Evolutionary conservation across 1,140 invertebrate species (phyloP).

Genomic region (Eulimnadia texana): DNA sequence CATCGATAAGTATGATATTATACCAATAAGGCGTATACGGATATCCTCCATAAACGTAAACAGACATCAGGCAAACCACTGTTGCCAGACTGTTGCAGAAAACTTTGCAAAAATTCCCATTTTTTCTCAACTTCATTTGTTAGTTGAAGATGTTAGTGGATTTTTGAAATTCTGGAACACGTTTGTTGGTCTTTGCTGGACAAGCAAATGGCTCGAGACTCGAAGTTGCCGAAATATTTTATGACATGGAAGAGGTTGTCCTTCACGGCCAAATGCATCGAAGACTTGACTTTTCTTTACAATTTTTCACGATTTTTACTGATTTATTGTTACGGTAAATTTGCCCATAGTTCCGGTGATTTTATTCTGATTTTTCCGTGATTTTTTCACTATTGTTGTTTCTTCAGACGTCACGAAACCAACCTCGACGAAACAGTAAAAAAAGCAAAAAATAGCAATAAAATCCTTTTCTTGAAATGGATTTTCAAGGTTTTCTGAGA

Average conservation of each 20-base stretch:
- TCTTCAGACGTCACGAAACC: no score
- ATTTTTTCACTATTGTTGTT: background rate
- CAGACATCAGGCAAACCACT: background rate
- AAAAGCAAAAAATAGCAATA: background rate
- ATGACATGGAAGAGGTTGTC: background rate
- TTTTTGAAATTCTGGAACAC: background rate
- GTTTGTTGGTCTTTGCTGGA: no score
- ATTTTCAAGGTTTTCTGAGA: background rate
- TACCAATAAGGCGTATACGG: background rate
- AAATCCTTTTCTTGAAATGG: background rate
- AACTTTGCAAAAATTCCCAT: background rate
- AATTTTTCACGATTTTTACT: no score
- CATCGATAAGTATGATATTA: slow-evolving; percentile 9
- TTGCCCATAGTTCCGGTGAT: background rate
- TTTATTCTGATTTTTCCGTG: background rate
- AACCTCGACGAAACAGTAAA: background rate
- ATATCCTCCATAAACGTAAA: background rate
- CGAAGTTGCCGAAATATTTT: background rate
- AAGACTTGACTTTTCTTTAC: no score
- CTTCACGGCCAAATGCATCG: background rate
- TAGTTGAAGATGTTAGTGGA: background rate
- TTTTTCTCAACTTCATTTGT: background rate
- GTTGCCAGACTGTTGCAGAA: background rate
- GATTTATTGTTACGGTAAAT: background rate
- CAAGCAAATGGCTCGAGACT: background rate